A percentile compares a stretch with the other conserved stretches of the same genome.
Conservation (phyloP, 2,888 invertebrate species). For the Elegia similella region DNA sequence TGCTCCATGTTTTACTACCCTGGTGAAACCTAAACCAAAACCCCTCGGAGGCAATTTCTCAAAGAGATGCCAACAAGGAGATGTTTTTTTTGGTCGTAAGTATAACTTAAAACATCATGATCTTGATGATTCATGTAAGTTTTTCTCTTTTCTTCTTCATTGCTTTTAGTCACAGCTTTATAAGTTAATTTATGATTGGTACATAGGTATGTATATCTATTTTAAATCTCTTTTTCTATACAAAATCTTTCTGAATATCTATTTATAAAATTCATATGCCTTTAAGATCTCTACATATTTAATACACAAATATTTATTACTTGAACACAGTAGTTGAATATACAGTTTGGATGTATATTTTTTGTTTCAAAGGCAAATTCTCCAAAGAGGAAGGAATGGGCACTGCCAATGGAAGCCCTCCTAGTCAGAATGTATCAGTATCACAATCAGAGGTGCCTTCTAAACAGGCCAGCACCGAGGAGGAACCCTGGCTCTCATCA, state of each 20-base stretch:
- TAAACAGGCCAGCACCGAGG: constrained; percentile 79
- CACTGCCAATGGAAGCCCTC: constrained; percentile 79
- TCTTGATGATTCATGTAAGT: constrained; percentile 14
- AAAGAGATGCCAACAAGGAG: constrained; percentile 81
- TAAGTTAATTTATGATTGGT: no score
- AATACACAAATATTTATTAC: no score
- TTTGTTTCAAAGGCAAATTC: constrained; percentile 54
- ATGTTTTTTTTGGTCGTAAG: constrained; percentile 90
- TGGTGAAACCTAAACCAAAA: constrained; percentile 94
- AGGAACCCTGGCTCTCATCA: constrained; percentile 91
- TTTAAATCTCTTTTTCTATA: no score
- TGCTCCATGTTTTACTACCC: constrained; percentile 95
- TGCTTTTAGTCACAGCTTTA: neutral
- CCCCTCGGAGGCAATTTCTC: constrained; percentile 83
- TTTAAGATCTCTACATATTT: no score
- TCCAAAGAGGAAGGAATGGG: constrained; percentile 68
- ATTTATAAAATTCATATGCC: no score
- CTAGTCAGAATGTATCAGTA: constrained; percentile 81
- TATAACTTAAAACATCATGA: constrained; percentile 29
- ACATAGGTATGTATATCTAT: no score
- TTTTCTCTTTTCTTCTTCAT: constrained; percentile 3
- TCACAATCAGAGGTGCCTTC: constrained; percentile 79
- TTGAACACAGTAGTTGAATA: no score
- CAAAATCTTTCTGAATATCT: no score
- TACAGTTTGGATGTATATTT: no score